Evolutionary conservation across 2,888 invertebrate genomes (phyloP).

Genomic region (Orchestes rusci): DNA sequence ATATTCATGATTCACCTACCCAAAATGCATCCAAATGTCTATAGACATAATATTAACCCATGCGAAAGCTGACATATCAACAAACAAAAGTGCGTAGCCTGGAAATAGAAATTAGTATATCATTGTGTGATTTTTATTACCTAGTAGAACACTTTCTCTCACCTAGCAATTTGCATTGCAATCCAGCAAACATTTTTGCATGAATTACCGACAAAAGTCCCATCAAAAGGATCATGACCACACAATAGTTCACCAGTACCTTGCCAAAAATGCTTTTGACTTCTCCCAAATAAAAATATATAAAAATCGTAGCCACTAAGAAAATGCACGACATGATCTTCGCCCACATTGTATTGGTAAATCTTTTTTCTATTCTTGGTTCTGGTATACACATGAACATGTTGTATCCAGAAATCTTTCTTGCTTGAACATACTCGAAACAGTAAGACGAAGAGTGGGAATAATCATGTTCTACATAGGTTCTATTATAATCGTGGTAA

Average conservation of each 20-base stretch:
- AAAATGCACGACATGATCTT: constrained; percentile 31
- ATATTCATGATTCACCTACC: constrained; percentile 32
- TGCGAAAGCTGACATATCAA: constrained; percentile 29
- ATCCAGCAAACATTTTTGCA: constrained; percentile 8
- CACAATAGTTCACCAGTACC: constrained; percentile 33
- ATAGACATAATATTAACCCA: constrained; percentile 36
- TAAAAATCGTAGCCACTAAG: constrained; percentile 27
- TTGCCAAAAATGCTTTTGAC: constrained; percentile 33
- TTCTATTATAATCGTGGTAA: constrained; percentile 9
- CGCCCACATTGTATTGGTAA: constrained; percentile 28
- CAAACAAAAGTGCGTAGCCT: constrained; percentile 24
- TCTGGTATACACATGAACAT: constrained; percentile 24
- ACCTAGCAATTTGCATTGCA: constrained; percentile 26
- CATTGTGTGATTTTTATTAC: too few species aligned
- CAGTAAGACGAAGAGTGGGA: constrained; percentile 26
- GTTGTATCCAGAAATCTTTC: constrained; percentile 16
- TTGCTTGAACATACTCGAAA: constrained; percentile 26
- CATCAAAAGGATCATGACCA: constrained; percentile 26
- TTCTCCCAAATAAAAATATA: constrained; percentile 31
- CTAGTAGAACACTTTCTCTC: too few species aligned
- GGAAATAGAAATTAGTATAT: too few species aligned
- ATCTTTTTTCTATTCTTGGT: constrained; percentile 21
- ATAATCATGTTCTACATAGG: constrained; percentile 17
- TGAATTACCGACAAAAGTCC: background rate
- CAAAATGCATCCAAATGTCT: constrained; percentile 36